Percentiles rank a stretch among this genome's conserved stretches.
Evolutionary conservation across 35 echinoderm and acorn worm species (phyloP).

Genomic region (Apostichopus japonicus): DNA sequence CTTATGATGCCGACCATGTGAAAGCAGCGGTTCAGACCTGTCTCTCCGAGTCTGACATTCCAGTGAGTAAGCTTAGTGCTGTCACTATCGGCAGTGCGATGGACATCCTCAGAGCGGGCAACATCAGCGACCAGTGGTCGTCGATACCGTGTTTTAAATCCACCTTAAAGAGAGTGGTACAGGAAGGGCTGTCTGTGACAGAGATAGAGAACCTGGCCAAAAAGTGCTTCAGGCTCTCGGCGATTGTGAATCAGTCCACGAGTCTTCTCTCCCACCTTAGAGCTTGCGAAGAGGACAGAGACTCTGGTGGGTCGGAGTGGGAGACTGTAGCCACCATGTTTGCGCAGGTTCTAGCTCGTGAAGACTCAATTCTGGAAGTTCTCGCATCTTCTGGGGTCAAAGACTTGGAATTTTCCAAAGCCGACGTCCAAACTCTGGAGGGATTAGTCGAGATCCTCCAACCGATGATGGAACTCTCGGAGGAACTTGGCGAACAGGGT

Average conservation of each 20-base stretch:
- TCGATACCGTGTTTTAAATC: conserved; percentile 34
- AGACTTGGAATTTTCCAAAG: conserved; percentile 38
- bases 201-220: conserved; percentile 4
- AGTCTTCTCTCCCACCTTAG: not conserved
- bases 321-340: not conserved
- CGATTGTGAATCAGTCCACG: conserved; percentile 29
- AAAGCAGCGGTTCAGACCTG: conserved; percentile 11
- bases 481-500: conserved; percentile 15
- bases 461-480: conserved; percentile 29
- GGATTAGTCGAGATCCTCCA: conserved; percentile 39
- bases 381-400: not conserved
- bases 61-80: conserved; percentile 9
- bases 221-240: conserved; percentile 8
- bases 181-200: conserved; percentile 13
- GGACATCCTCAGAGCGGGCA: conserved; percentile 24
- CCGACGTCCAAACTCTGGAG: conserved; percentile 43
- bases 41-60: conserved; percentile 25
- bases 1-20: conserved; percentile 10
- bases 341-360: conserved; percentile 16
- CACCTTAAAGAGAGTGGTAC: conserved; percentile 38
- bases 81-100: conserved; percentile 12
- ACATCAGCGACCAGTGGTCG: conserved; percentile 20
- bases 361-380: not conserved
- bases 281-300: not conserved
- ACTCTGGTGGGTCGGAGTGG: not conserved